Base-by-base conservation (phyloP, 2,797 vertebrate genomes). In the Sebastolobus altivelis region DNA sequence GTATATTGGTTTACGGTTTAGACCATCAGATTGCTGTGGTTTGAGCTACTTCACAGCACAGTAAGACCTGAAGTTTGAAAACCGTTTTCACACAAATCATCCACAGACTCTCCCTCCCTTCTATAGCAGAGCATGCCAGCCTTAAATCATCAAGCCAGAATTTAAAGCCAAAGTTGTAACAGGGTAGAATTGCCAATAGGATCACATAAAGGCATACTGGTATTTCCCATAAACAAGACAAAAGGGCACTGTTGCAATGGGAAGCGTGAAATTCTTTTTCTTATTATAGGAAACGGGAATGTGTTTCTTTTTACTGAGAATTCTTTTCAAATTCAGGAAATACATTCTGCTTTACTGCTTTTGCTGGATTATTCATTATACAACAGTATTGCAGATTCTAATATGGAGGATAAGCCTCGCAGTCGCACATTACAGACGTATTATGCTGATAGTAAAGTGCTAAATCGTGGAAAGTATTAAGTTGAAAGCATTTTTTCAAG, bases 161-260 rank as follows among this genome's bases (percentile, higher is more conserved):
- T 75, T 75, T 77, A 76, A 83, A 77, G 69, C 74, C 65, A 65
- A 46, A 63, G 55, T 60, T 82, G 70, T 72, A 75, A 61, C 31
- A 43, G 46, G 13, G 61, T 61, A 25, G 55, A 74, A 46, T 49
- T 78, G 65, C 77, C 69, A 75, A 29, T 52, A 59, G 20, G n/a
- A 77, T 62, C 80, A 62, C 13, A 87, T 75, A 38, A 88, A 67
- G 14, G 10, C 58, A 35, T 4, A 20, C 33, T 60, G 63, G 65
- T 67, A n/a, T 75, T 79, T 74, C 77, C 72, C 75, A 72, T 81
- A 84, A 87, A 85, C 46, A 78, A 58, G 4, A 62, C 40, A 86
- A 75, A 86, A 60, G 25, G 35, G 33, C 72, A 9, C 61, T 69
- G 72, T 69, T 83, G 59, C 54, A 33, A 25, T 81, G 71, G 55